Percentiles rank a stretch among this genome's conserved stretches.
phyloP scores from a whole-genome alignment of 1,140 invertebrate genomes.

The Cherax quadricarinatus region DNA sequence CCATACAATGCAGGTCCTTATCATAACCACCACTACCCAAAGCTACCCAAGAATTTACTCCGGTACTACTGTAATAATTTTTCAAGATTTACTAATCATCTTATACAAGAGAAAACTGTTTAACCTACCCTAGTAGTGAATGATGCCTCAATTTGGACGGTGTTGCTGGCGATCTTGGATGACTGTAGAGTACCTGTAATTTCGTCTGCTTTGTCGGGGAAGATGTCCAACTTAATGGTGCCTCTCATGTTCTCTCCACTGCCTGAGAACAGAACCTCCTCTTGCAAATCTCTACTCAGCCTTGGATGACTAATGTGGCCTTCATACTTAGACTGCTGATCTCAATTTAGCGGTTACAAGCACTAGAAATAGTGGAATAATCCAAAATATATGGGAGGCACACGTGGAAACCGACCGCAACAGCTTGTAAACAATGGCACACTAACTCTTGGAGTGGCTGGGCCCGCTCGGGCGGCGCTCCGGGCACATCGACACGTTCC shows the following conservation, averaged over 20 bases:
- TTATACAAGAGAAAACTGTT: background rate
- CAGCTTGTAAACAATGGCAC: too few relatives aligned
- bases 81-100: background rate
- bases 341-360: too few relatives aligned
- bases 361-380: too few relatives aligned
- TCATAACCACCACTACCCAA: background rate
- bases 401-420: too few relatives aligned
- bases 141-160: conserved; percentile 28
- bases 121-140: conserved; percentile 30
- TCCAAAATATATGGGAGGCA: too few relatives aligned
- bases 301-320: conserved; percentile 23
- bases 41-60: background rate
- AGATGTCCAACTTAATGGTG: conserved; percentile 43
- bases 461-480: too few relatives aligned
- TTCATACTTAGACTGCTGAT: conserved; percentile 4
- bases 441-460: too few relatives aligned
- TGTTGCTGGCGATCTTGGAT: conserved; percentile 30
- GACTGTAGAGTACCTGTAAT: conserved; percentile 26
- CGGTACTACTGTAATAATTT: too few relatives aligned
- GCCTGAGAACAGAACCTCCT: conserved; percentile 5
- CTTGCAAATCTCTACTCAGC: background rate
- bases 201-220: conserved; percentile 33
- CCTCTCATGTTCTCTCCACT: conserved; percentile 12
- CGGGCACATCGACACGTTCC: too few relatives aligned
- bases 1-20: too few relatives aligned